A percentile compares a stretch with the other conserved stretches of the same genome.
phyloP scores from a whole-genome alignment of 2,113 vertebrate species.

The Sander vitreus region DNA sequence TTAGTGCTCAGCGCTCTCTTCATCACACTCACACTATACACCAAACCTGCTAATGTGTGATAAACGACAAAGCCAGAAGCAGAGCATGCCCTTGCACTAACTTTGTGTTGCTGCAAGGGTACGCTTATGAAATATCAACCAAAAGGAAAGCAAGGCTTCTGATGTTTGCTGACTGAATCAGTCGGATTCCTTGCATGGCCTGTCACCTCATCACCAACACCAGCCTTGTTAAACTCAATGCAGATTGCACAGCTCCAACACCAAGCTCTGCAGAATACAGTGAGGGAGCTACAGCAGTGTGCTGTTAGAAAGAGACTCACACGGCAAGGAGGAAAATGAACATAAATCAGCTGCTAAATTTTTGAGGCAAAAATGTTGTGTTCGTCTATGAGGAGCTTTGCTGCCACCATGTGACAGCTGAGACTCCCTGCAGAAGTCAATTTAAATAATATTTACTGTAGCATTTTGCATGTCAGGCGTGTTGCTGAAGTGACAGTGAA shows the following conservation, averaged over 20 bases:
- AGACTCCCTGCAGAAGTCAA: slow-evolving; percentile 30
- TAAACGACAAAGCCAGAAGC: slow-evolving; percentile 65
- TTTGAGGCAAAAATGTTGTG: slow-evolving; percentile 35
- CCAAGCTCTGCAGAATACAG: neutral
- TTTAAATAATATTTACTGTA: neutral
- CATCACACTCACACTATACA: slow-evolving; percentile 35
- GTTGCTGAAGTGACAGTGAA: neutral
- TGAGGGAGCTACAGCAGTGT: neutral
- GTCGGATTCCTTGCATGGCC: slow-evolving; percentile 58
- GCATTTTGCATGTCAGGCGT: neutral
- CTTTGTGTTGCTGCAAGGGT: slow-evolving; percentile 26
- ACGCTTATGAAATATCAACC: slow-evolving; percentile 46
- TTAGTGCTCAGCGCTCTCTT: slow-evolving; percentile 4
- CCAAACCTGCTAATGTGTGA: slow-evolving; percentile 62
- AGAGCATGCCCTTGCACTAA: slow-evolving; percentile 53
- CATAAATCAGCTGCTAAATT: slow-evolving; percentile 62
- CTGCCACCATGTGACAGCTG: slow-evolving; percentile 71
- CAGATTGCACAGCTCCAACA: slow-evolving; percentile 8
- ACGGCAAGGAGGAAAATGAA: neutral
- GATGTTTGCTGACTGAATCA: slow-evolving; percentile 64
- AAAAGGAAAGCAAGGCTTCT: slow-evolving; percentile 29
- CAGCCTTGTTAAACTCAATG: slow-evolving; percentile 37
- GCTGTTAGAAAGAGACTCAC: slow-evolving; percentile 7
- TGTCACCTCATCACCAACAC: slow-evolving; percentile 69
- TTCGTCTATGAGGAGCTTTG: slow-evolving; percentile 36